Evolutionary conservation across 37 sponge, comb jelly and placozoan genomes (phyloP), one percentile per base, ranked within the genome.

Genomic region (Chondrosia reniformis): DNA sequence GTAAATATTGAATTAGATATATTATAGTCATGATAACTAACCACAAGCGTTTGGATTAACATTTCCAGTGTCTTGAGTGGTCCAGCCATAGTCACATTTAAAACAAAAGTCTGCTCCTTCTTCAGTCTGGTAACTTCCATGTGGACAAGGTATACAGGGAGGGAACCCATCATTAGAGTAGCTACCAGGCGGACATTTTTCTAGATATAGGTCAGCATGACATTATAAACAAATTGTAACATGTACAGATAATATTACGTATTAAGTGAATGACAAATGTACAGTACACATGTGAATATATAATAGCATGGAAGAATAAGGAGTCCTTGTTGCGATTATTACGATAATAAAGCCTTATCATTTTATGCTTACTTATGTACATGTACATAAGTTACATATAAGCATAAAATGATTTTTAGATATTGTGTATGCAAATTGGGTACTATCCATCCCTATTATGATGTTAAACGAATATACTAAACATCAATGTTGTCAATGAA

Each of bases 21-120:
- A 59, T 30, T 59, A 66, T 33, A 66, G 38, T 66, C 36, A 31
- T 66, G 38, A 66, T 66, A 66, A 66, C 67, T 17, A 66, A 69
- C 72, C 72, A 40, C 72, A 69, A 24, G 19, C 41, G 3, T 39
- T 25, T 5, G 9, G 15, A 34, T 41, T 43, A 25, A 44, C 22
- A 17, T 41, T 21, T 39, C 72, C 72, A 40, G 72, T 9, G 8
- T 31, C 19, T 2, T 19, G 22, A 12, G 72, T 69, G 44, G 72
- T 36, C 72, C 72, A 69, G 2, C 22, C 72, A 69, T 34, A 69
- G 72, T 69, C 25, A 40, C 72, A 69, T 44, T 69, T 8, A 6
- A 43, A 69, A 25, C 72, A 69, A 44, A 69, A 69, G 22, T 69
- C 72, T 39, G 72, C 72, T 38, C 72, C 72, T 39, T 13, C 44